Conservation (phyloP, 2,113 vertebrate species). For the Balaeniceps rex region DNA sequence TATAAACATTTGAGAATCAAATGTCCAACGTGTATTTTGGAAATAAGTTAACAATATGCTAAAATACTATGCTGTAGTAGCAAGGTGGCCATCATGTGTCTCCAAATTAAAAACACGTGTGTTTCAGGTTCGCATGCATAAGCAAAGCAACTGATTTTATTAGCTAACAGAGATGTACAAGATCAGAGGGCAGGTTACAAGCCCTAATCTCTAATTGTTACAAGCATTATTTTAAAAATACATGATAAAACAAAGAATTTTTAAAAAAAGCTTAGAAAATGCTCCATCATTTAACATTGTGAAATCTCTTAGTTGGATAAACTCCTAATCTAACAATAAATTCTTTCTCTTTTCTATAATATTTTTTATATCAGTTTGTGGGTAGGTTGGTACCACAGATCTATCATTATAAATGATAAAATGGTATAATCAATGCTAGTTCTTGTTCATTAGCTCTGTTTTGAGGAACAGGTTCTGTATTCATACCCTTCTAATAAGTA, state of each 20-base stretch:
- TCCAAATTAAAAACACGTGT: background rate
- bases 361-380: background rate
- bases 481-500: background rate
- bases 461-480: background rate
- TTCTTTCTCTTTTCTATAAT: background rate
- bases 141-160: background rate
- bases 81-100: background rate
- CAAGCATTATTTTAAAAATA: background rate
- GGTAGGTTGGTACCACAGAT: background rate
- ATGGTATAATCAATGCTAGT: background rate
- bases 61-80: background rate
- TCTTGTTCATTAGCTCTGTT: background rate
- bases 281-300: background rate
- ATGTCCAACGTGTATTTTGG: background rate
- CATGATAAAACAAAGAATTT: background rate
- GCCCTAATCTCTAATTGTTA: background rate
- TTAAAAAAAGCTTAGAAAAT: background rate
- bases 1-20: background rate
- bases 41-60: background rate
- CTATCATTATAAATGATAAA: background rate
- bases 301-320: background rate
- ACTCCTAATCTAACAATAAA: background rate
- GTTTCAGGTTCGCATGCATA: background rate
- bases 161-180: background rate
- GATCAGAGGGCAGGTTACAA: background rate